A percentile compares a stretch with the other conserved stretches of the same genome.
Evolutionary conservation across 2,797 vertebrate genomes (phyloP).

Genomic region (Chelon labrosus): DNA sequence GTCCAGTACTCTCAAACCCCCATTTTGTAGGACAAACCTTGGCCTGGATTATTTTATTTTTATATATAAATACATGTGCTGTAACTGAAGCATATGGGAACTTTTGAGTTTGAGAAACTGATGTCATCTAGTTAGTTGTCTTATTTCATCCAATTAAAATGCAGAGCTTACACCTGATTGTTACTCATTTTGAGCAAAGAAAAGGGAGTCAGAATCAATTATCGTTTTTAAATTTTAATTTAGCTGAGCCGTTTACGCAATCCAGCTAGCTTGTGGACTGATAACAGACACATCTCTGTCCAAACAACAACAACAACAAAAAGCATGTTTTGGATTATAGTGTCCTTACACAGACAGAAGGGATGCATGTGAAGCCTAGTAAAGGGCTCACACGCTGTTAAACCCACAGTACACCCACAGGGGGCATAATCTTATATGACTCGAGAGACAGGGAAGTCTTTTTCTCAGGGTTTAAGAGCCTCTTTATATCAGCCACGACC

Average conservation of each 20-base stretch:
- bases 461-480: conserved; percentile 50
- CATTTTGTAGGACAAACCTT: conserved; percentile 28
- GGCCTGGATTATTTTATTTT: conserved; percentile 8
- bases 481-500: conserved; percentile 47
- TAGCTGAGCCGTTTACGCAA: too few species aligned
- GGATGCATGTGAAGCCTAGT: conserved; percentile 37
- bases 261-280: neutral
- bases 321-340: conserved; percentile 14
- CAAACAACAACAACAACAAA: neutral
- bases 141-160: neutral
- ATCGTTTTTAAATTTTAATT: too few species aligned
- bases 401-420: conserved; percentile 62
- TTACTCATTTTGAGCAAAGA: neutral
- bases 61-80: neutral
- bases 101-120: conserved; percentile 5
- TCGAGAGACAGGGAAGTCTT: conserved; percentile 40
- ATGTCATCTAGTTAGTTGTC: conserved; percentile 6
- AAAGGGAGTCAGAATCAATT: neutral
- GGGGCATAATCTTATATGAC: conserved; percentile 68
- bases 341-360: conserved; percentile 18
- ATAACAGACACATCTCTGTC: neutral
- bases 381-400: conserved; percentile 46
- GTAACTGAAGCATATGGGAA: conserved; percentile 28
- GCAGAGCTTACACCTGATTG: neutral
- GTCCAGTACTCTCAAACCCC: conserved; percentile 20